A percentile compares a stretch with the other conserved stretches of the same genome.
Conservation (phyloP, 92 coral and sea anemone genomes). For the Nematostella vectensis region DNA sequence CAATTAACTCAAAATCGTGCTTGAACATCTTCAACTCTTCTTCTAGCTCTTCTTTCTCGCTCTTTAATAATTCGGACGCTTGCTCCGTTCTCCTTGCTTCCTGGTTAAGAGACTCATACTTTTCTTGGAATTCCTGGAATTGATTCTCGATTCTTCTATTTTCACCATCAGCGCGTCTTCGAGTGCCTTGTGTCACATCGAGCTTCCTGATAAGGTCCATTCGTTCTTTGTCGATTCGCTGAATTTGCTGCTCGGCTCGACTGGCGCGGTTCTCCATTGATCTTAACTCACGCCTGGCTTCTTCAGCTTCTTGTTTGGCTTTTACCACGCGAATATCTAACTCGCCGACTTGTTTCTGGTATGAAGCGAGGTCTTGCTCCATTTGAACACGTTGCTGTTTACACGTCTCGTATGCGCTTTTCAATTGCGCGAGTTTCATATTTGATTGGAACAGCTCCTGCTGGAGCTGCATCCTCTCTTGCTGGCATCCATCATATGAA, state of each 20-base stretch:
- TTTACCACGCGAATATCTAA: conserved; percentile 47
- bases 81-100: conserved; percentile 59
- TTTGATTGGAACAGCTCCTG: conserved; percentile 71
- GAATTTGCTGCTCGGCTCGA: conserved; percentile 68
- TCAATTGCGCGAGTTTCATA: conserved; percentile 66
- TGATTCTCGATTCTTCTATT: conserved; percentile 43
- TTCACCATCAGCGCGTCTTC: conserved; percentile 42
- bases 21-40: conserved; percentile 67
- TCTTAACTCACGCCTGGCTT: conserved; percentile 51
- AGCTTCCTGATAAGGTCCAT: conserved; percentile 45
- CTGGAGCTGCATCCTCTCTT: conserved; percentile 71
- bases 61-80: conserved; percentile 46
- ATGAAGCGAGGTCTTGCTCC: conserved; percentile 61
- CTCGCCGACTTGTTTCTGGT: conserved; percentile 67
- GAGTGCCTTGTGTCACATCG: conserved; percentile 47
- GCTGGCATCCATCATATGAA: conserved; percentile 68
- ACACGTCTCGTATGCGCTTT: conserved; percentile 59
- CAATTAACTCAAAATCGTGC: conserved; percentile 49
- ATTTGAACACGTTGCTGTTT: conserved; percentile 58
- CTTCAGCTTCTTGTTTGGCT: conserved; percentile 47
- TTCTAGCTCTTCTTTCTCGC: conserved; percentile 50
- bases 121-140: conserved; percentile 58
- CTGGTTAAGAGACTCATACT: conserved; percentile 31
- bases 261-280: conserved; percentile 37
- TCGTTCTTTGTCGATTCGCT: conserved; percentile 54